Evolutionary conservation across 2,888 invertebrate species (phyloP).

Genomic region (Monoplex corrugatus): DNA sequence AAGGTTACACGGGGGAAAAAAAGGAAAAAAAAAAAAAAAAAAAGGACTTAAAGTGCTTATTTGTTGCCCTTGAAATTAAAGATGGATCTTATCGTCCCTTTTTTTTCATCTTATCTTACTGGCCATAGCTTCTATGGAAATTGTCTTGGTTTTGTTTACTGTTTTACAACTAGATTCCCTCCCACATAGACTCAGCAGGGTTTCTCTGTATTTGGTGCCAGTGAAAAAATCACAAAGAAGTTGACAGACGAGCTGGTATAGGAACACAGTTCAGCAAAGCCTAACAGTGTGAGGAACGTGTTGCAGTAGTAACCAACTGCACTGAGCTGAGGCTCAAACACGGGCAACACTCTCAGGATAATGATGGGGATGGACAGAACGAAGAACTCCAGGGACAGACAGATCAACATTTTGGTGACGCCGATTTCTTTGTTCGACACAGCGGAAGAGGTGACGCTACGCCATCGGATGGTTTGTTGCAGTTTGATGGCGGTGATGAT

Average conservation of each 20-base stretch:
- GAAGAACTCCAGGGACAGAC: slow-evolving; percentile 36
- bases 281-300: slow-evolving; percentile 19
- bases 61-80: too few species aligned
- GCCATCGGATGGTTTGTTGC: slow-evolving; percentile 8
- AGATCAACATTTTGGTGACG: slow-evolving; percentile 38
- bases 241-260: slow-evolving; percentile 32
- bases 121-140: too few species aligned
- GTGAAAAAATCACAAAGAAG: slow-evolving; percentile 41
- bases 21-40: too few species aligned
- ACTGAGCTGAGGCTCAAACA: slow-evolving; percentile 29
- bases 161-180: too few species aligned
- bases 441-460: neutral
- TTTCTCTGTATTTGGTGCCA: slow-evolving; percentile 36
- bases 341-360: slow-evolving; percentile 4
- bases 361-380: slow-evolving; percentile 22
- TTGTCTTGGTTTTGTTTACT: too few species aligned
- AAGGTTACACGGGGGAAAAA: too few species aligned
- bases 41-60: too few species aligned
- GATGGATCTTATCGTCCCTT: too few species aligned
- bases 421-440: slow-evolving; percentile 12
- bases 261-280: slow-evolving; percentile 35
- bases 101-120: too few species aligned
- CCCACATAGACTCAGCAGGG: too few species aligned
- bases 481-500: slow-evolving; percentile 35
- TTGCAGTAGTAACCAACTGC: slow-evolving; percentile 17